These are phyloP conservation scores for Drosophila insularis DNA, from an alignment of 1,140 invertebrate species.

Conservation along the genomic window DNA sequence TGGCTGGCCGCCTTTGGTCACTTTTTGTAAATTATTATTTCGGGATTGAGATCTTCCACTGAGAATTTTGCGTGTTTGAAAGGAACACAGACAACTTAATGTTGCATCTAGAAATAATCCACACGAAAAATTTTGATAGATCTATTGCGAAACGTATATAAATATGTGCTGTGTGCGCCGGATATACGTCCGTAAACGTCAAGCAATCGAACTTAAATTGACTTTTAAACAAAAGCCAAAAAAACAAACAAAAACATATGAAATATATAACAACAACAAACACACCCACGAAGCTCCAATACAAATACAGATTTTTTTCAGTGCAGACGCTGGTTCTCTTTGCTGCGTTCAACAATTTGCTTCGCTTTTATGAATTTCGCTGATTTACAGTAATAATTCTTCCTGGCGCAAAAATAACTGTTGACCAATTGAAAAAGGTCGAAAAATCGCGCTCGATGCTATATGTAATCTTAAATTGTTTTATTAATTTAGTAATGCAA, in stretches of 20 bases:
- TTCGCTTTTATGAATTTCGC: too few species aligned
- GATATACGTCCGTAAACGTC: slow-evolving; percentile 67
- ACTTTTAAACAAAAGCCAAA: slow-evolving; percentile 60
- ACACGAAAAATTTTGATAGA: slow-evolving; percentile 70
- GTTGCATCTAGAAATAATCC: slow-evolving; percentile 64
- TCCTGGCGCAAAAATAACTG: too few species aligned
- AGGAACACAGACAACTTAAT: slow-evolving; percentile 65
- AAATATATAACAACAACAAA: too few species aligned
- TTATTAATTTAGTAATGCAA: too few species aligned
- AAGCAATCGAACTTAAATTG: slow-evolving; percentile 73
- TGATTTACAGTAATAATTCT: too few species aligned
- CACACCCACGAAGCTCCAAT: too few species aligned
- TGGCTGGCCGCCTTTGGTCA: slow-evolving; percentile 23
- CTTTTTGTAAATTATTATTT: slow-evolving; percentile 24
- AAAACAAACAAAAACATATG: slow-evolving; percentile 22
- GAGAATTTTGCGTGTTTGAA: slow-evolving; percentile 68
- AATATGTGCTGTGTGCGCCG: slow-evolving; percentile 55
- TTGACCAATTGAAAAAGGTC: too few species aligned
- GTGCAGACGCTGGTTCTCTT: too few species aligned
- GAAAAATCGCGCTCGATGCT: too few species aligned
- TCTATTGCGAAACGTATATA: slow-evolving; percentile 72
- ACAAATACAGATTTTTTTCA: too few species aligned
- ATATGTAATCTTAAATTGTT: too few species aligned
- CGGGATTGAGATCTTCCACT: slow-evolving; percentile 51
- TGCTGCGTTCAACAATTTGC: too few species aligned